Evolutionary conservation across 1,140 invertebrate species (phyloP).

Genomic region (Euschistus heros): DNA sequence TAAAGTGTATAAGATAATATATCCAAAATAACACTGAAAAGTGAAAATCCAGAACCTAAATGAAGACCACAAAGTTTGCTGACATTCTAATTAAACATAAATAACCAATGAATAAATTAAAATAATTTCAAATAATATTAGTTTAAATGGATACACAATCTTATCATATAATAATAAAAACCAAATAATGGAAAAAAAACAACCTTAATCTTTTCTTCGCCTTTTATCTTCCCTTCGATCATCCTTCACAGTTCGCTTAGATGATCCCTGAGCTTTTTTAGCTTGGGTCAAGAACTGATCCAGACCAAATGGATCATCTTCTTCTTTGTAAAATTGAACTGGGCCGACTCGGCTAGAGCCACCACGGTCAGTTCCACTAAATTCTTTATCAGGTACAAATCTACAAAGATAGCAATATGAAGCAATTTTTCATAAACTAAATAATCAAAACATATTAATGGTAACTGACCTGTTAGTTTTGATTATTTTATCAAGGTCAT

Average conservation of each 20-base stretch:
- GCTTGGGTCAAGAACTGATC: slow-evolving; percentile 96
- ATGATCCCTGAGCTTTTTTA: slow-evolving; percentile 56
- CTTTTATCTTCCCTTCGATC: slow-evolving; percentile 29
- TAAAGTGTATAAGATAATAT: too few relatives aligned
- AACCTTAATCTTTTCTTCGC: slow-evolving; percentile 29
- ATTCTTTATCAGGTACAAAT: slow-evolving; percentile 95
- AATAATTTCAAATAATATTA: too few relatives aligned
- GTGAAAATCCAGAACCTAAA: too few relatives aligned
- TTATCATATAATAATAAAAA: too few relatives aligned
- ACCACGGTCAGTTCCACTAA: slow-evolving; percentile 74
- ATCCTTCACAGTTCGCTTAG: slow-evolving; percentile 36
- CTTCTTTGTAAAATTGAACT: slow-evolving; percentile 90
- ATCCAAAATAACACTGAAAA: too few relatives aligned
- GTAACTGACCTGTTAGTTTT: slow-evolving; percentile 65
- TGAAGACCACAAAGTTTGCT: too few relatives aligned
- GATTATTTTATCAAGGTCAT: slow-evolving; percentile 74
- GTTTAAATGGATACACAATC: too few relatives aligned
- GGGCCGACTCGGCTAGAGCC: slow-evolving; percentile 80
- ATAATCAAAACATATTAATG: background rate
- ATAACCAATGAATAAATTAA: too few relatives aligned
- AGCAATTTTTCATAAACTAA: background rate
- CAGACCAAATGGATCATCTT: slow-evolving; percentile 94
- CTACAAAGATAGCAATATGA: slow-evolving; percentile 35
- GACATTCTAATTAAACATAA: too few relatives aligned
- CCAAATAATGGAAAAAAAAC: background rate